Evolutionary conservation across 2,113 vertebrate genomes (phyloP).

Genomic region (Murina feae): DNA sequence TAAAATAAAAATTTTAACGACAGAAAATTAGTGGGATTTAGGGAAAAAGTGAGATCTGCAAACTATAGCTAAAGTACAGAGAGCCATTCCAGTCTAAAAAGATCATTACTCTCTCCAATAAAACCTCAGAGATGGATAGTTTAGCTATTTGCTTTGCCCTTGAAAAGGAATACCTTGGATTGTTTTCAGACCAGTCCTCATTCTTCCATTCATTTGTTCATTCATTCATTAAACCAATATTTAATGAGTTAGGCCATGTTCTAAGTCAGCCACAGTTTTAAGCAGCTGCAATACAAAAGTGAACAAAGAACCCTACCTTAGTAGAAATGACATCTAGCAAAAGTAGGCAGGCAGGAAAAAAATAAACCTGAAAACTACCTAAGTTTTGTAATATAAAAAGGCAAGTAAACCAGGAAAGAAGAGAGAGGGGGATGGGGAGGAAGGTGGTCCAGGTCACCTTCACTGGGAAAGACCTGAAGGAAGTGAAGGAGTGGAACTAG

Average conservation of each 20-base stretch:
- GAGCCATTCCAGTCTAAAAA: background rate
- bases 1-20: no score
- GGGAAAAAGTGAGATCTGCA: constrained; percentile 23
- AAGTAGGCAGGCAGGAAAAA: background rate
- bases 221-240: background rate
- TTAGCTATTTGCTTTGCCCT: background rate
- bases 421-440: no score
- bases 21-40: background rate
- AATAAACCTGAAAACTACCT: background rate
- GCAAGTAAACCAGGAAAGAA: background rate
- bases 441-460: background rate
- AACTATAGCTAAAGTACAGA: background rate
- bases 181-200: background rate
- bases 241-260: background rate
- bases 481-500: background rate
- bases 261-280: background rate
- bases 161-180: background rate
- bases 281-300: background rate
- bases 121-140: background rate
- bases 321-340: background rate
- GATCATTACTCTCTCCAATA: background rate
- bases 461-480: background rate
- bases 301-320: background rate
- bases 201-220: background rate
- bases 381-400: background rate